A percentile compares a stretch with the other conserved stretches of the same genome.
Evolutionary conservation across 2,113 vertebrate genomes (phyloP).

Genomic region (Pungitius pungitius): DNA sequence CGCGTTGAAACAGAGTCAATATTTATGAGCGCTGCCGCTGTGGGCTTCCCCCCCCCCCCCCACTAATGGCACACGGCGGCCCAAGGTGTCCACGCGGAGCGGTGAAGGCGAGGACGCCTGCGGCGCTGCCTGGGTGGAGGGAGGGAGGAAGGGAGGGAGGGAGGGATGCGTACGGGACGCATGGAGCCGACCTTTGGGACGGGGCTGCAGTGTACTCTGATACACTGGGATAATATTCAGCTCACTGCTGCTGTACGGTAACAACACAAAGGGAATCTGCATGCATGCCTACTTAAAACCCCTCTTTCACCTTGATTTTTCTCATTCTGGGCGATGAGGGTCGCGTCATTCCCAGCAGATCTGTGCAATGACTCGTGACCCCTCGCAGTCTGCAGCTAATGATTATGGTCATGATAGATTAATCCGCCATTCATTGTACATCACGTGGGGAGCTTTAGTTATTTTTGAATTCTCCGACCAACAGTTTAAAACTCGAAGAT

Average conservation of each 20-base stretch:
- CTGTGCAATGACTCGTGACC: neutral
- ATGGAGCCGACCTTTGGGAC: slow-evolving; percentile 61
- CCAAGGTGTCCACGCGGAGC: slow-evolving; percentile 57
- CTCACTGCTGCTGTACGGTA: neutral
- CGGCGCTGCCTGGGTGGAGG: slow-evolving; percentile 31
- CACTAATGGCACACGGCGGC: slow-evolving; percentile 66
- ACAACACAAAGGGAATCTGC: neutral
- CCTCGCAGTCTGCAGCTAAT: neutral
- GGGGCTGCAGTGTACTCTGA: slow-evolving; percentile 37
- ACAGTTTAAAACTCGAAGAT: neutral
- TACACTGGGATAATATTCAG: too few relatives aligned
- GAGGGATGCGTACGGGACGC: slow-evolving; percentile 31
- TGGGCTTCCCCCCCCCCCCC: slow-evolving; percentile 62
- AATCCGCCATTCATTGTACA: neutral
- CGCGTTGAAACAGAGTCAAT: slow-evolving; percentile 71
- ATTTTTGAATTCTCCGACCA: neutral
- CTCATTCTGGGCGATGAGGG: neutral
- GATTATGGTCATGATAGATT: neutral
- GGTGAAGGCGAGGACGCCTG: slow-evolving; percentile 38
- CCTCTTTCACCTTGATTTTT: neutral
- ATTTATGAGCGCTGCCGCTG: slow-evolving; percentile 73
- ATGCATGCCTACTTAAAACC: neutral
- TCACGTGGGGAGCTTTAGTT: neutral
- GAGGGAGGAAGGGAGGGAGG: slow-evolving; percentile 3
- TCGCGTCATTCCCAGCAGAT: neutral